These are phyloP conservation scores for Haliclona indistincta DNA, from an alignment of 37 sponge, comb jelly and placozoan species.

Conservation along the genomic window DNA sequence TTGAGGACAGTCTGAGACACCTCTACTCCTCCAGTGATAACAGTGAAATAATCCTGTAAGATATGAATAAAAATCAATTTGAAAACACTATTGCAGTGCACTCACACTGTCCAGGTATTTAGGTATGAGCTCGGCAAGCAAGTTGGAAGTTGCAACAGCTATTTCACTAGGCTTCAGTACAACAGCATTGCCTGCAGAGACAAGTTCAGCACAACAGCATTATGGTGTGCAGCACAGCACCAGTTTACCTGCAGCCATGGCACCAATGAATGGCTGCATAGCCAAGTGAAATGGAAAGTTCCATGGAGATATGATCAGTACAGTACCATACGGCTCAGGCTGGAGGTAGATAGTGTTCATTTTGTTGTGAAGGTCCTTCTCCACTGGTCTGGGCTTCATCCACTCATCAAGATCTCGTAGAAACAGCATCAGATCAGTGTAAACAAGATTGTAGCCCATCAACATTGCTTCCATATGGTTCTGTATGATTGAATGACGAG, in stretches of 20 bases:
- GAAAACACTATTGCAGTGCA: too few species aligned
- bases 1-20: constrained; percentile 50
- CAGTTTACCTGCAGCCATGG: constrained; percentile 84
- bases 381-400: constrained; percentile 45
- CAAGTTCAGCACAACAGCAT: too few species aligned
- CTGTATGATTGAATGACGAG: too few species aligned
- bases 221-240: too few species aligned
- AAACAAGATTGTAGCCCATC: constrained; percentile 26
- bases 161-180: constrained; percentile 83
- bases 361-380: constrained; percentile 55
- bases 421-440: constrained; percentile 34
- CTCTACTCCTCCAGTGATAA: constrained; percentile 63
- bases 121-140: constrained; percentile 51
- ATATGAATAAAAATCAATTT: too few species aligned
- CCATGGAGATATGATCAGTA: constrained; percentile 85
- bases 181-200: constrained; percentile 62
- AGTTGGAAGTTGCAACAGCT: constrained; percentile 42
- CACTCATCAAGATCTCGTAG: constrained; percentile 62
- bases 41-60: too few species aligned
- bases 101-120: constrained; percentile 74
- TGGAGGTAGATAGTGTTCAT: constrained; percentile 43
- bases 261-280: constrained; percentile 81
- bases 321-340: constrained; percentile 84
- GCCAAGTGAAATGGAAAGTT: constrained; percentile 86
- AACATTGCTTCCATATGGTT: constrained; percentile 38